Evolutionary conservation across 2,113 vertebrate species (phyloP).

Genomic region (Tichodroma muraria): DNA sequence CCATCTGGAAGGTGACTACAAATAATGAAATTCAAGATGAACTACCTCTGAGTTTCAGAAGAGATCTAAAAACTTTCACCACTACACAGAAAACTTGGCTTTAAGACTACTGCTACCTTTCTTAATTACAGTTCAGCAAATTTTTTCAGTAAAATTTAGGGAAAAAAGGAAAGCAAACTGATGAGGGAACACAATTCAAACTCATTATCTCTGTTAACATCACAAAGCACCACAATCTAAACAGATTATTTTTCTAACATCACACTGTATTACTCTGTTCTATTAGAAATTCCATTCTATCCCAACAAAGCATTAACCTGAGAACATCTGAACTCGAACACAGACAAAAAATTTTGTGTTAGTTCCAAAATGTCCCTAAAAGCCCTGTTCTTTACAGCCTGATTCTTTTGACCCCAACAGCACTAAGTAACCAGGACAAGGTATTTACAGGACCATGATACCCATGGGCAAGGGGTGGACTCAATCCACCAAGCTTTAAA

Average conservation of each 20-base stretch:
- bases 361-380: neutral
- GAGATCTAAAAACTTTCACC: neutral
- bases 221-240: neutral
- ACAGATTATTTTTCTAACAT: neutral
- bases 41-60: neutral
- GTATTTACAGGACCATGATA: neutral
- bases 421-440: neutral
- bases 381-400: neutral
- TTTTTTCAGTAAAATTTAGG: neutral
- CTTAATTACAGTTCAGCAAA: neutral
- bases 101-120: neutral
- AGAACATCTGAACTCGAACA: neutral
- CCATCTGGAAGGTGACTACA: neutral
- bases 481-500: neutral
- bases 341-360: fast-evolving
- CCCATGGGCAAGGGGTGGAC: neutral
- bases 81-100: neutral
- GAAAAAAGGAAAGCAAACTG: neutral
- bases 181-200: neutral
- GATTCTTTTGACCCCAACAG: neutral
- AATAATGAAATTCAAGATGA: neutral
- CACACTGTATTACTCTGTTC: neutral
- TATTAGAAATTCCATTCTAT: neutral
- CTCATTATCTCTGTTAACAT: neutral
- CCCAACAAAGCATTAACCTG: neutral